phyloP scores from a whole-genome alignment of 1,140 invertebrate genomes.

The Danaus plexippus region DNA sequence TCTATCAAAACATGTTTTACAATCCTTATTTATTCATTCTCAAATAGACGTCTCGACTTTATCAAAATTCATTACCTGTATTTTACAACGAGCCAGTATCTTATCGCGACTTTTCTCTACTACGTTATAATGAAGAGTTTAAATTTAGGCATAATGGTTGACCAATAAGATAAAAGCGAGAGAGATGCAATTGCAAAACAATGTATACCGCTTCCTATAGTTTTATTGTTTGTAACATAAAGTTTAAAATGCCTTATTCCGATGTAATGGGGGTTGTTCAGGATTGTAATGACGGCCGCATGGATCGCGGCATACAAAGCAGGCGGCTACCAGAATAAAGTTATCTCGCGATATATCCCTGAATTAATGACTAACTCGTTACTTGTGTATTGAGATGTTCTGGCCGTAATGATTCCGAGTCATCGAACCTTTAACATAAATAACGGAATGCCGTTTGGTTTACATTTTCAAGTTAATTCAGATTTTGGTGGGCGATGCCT shows the following conservation, averaged over 20 bases:
- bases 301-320: constrained; percentile 67
- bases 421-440: constrained; percentile 43
- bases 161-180: constrained; percentile 71
- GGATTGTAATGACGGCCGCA: constrained; percentile 61
- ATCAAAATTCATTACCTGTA: constrained; percentile 69
- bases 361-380: constrained; percentile 70
- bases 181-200: constrained; percentile 39
- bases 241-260: constrained; percentile 18
- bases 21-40: constrained; percentile 44
- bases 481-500: not conserved
- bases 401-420: constrained; percentile 55
- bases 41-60: constrained; percentile 45
- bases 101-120: constrained; percentile 66
- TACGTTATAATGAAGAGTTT: constrained; percentile 70
- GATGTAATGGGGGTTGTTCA: constrained; percentile 28
- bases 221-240: constrained; percentile 29
- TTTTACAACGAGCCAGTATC: constrained; percentile 55
- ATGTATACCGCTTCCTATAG: constrained; percentile 13
- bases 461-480: constrained; percentile 6
- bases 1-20: constrained; percentile 45
- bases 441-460: constrained; percentile 11
- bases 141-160: constrained; percentile 70
- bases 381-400: constrained; percentile 69
- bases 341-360: constrained; percentile 70
- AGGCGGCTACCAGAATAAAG: constrained; percentile 71